Percentiles rank a stretch among this genome's conserved stretches.
Evolutionary conservation across 2,113 vertebrate genomes (phyloP).

Genomic region (Centropus unirufus): DNA sequence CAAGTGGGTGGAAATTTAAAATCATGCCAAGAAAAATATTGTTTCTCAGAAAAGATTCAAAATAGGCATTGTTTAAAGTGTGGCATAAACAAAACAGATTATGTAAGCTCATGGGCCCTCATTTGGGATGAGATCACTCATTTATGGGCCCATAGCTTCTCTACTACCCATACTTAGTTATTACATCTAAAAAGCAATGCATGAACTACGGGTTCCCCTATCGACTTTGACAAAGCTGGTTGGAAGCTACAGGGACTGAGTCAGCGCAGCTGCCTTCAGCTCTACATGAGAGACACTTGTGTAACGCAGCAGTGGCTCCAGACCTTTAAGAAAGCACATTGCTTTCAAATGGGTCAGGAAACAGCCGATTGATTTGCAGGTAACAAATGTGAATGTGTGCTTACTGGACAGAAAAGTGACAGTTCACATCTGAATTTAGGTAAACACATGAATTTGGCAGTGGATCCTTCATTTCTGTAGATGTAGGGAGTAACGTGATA

Average conservation of each 20-base stretch:
- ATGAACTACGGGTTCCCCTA: neutral
- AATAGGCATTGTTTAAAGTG: slow-evolving; percentile 21
- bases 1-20: slow-evolving; percentile 34
- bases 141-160: neutral
- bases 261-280: neutral
- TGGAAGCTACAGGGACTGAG: neutral
- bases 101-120: neutral
- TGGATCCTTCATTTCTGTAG: neutral
- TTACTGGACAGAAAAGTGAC: neutral
- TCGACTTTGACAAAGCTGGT: neutral
- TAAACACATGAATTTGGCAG: neutral
- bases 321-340: neutral
- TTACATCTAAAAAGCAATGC: neutral
- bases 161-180: neutral
- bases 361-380: neutral
- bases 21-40: neutral
- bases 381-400: neutral
- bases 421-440: neutral
- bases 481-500: neutral
- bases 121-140: neutral
- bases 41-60: slow-evolving; percentile 18
- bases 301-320: neutral
- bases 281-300: neutral
- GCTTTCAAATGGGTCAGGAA: neutral
- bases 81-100: slow-evolving; percentile 24